phyloP scores from a whole-genome alignment of 2,113 vertebrate species.

The Garra rufa region DNA sequence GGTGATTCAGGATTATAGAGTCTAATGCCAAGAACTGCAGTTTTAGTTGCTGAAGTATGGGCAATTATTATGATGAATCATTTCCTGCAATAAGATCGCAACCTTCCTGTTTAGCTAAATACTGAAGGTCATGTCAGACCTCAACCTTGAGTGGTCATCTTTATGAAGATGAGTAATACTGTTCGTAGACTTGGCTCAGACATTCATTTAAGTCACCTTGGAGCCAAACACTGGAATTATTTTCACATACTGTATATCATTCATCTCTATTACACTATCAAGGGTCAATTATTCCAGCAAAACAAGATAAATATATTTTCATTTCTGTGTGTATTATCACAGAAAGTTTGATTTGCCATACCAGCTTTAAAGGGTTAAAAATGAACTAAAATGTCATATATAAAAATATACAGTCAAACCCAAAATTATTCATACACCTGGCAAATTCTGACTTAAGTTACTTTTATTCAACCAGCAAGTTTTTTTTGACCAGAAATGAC shows the following conservation, averaged over 20 bases:
- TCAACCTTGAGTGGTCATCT: slow-evolving; percentile 56
- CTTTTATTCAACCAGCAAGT: too few relatives aligned
- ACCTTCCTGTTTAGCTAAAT: slow-evolving; percentile 39
- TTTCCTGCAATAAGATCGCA: neutral
- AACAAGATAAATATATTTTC: neutral
- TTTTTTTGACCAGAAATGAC: too few relatives aligned
- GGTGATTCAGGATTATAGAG: too few relatives aligned
- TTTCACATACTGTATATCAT: neutral
- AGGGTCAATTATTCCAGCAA: slow-evolving; percentile 22
- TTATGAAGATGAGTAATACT: slow-evolving; percentile 22
- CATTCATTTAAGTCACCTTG: neutral
- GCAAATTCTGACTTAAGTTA: too few relatives aligned
- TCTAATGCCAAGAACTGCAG: neutral
- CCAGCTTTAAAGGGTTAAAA: neutral
- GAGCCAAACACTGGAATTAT: neutral
- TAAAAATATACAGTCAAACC: neutral
- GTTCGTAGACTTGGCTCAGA: neutral
- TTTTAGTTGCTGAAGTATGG: neutral
- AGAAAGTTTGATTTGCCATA: neutral
- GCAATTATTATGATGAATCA: neutral
- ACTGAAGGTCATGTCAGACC: slow-evolving; percentile 24
- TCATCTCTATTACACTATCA: slow-evolving; percentile 7
- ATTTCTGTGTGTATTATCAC: neutral
- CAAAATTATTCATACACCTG: too few relatives aligned
- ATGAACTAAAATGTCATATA: neutral